phyloP scores from a whole-genome alignment of 2,888 invertebrate genomes.

The Encarsia formosa region DNA sequence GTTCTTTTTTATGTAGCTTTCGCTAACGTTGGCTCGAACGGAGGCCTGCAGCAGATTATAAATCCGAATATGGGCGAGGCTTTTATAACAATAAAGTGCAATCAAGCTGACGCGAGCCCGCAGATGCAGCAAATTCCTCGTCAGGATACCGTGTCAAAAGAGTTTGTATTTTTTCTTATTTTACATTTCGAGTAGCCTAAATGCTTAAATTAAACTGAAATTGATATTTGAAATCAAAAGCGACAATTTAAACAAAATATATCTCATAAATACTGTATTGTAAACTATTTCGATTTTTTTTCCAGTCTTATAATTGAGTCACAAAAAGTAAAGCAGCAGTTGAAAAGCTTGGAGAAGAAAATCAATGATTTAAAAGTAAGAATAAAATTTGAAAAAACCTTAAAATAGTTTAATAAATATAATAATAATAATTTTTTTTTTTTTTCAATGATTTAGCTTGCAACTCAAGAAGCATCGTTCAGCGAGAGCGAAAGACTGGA shows the following conservation, averaged over 20 bases:
- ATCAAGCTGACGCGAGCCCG: slow-evolving; percentile 43
- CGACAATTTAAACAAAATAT: too few species aligned
- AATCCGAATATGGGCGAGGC: slow-evolving; percentile 50
- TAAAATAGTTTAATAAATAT: slow-evolving; percentile 4
- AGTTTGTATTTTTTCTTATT: too few species aligned
- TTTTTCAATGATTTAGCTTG: slow-evolving; percentile 47
- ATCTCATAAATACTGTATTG: neutral
- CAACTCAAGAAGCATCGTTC: slow-evolving; percentile 55
- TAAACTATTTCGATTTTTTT: slow-evolving; percentile 10
- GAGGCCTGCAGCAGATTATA: slow-evolving; percentile 39
- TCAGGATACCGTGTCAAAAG: slow-evolving; percentile 48
- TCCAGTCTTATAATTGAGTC: slow-evolving; percentile 56
- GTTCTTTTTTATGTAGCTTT: slow-evolving; percentile 34
- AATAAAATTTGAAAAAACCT: slow-evolving; percentile 4
- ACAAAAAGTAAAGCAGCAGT: slow-evolving; percentile 59
- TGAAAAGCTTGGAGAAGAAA: slow-evolving; percentile 60
- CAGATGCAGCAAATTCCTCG: slow-evolving; percentile 44
- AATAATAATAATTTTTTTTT: slow-evolving; percentile 12
- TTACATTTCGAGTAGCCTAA: too few species aligned
- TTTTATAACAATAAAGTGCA: slow-evolving; percentile 53
- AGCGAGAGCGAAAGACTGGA: slow-evolving; percentile 58
- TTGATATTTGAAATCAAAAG: too few species aligned
- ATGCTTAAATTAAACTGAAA: too few species aligned
- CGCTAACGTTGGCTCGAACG: slow-evolving; percentile 41
- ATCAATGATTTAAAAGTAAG: slow-evolving; percentile 58